Percentiles rank a stretch among this genome's conserved stretches.
phyloP scores from a whole-genome alignment of 2,888 invertebrate species.

The Protophormia terraenovae region DNA sequence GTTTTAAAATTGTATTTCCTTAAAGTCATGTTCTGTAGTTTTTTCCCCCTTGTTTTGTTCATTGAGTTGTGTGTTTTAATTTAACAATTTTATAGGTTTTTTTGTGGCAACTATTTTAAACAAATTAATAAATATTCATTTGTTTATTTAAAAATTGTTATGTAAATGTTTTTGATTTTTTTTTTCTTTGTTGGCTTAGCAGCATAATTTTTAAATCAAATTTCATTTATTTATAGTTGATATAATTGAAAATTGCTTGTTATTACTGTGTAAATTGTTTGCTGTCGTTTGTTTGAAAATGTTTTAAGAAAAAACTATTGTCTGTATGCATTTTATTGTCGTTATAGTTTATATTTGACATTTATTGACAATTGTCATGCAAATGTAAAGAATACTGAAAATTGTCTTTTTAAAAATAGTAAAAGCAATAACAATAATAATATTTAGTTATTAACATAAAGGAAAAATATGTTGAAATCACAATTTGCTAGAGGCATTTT shows the following conservation, averaged over 20 bases:
- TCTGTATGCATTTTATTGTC: conserved; percentile 23
- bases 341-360: conserved; percentile 42
- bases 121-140: conserved; percentile 63
- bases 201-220: not conserved
- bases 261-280: conserved; percentile 36
- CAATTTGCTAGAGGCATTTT: no score
- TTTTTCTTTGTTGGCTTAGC: not conserved
- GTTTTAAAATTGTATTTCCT: conserved; percentile 11
- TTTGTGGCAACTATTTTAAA: conserved; percentile 35
- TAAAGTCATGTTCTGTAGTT: not conserved
- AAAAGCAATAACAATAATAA: not conserved
- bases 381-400: not conserved
- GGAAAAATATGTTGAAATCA: no score
- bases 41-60: not conserved
- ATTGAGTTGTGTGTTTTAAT: conserved; percentile 5
- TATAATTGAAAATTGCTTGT: conserved; percentile 52
- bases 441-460: no score
- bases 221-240: conserved; percentile 25
- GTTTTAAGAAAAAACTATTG: not conserved
- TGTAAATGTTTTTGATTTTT: not conserved
- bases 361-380: conserved; percentile 66
- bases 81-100: conserved; percentile 13
- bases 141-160: conserved; percentile 9
- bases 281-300: not conserved
- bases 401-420: not conserved